Conservation (phyloP, 2,797 vertebrate genomes). For the Enteromius viviparus region DNA sequence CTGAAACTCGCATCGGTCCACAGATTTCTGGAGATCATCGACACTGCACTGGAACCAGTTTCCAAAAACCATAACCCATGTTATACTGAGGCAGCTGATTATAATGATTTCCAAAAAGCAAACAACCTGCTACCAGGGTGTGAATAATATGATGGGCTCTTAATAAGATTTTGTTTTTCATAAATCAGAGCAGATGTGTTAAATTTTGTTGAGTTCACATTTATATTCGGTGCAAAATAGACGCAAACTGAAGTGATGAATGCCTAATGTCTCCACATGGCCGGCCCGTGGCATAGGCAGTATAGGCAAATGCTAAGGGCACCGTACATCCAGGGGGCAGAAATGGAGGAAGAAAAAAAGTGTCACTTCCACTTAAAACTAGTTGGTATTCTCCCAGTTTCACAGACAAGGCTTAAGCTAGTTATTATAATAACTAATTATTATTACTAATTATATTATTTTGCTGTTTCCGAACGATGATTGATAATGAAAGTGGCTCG, state of each 20-base stretch:
- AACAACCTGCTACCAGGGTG: neutral
- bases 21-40: neutral
- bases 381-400: too few species aligned
- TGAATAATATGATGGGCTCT: neutral
- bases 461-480: too few species aligned
- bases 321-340: too few species aligned
- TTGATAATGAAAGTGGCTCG: too few species aligned
- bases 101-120: neutral
- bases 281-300: too few species aligned
- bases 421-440: too few species aligned
- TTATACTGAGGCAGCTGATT: neutral
- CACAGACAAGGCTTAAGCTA: too few species aligned
- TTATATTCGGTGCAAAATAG: neutral
- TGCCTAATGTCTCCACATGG: neutral
- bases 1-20: neutral
- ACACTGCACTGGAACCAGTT: slow-evolving; percentile 9
- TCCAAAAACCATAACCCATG: slow-evolving; percentile 13
- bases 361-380: too few species aligned
- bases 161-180: neutral
- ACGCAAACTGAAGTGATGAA: neutral
- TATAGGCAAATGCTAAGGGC: too few species aligned
- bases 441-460: too few species aligned
- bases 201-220: neutral
- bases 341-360: too few species aligned
- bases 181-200: neutral